Evolutionary conservation across 2,797 vertebrate species (phyloP), one percentile per base, ranked within the genome.

Genomic region (Hylomyscus alleni): DNA sequence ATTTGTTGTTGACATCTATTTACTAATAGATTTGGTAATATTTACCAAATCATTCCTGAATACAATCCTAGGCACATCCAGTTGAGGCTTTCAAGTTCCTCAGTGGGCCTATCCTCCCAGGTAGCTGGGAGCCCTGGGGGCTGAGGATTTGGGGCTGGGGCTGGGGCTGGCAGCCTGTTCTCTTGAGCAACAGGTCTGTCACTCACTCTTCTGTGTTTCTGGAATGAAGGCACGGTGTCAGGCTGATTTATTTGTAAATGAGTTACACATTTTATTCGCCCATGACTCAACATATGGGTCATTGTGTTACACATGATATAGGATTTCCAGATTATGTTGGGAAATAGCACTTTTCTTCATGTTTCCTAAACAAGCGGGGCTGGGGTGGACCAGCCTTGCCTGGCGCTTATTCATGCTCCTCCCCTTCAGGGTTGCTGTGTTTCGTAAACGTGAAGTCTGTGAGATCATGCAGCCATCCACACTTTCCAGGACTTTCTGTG

Each of bases 251-350:
- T 97, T 98, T 95, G 97, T 97, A 98, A 97, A 94, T 98, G 95
- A 98, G 96, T 97, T 96, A 96, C 97, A 91, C 97, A 97, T 98
- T 98, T 98, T 98, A 98, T 98, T 98, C 97, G 69, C 97, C 88
- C 92, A 40, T 97, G 98, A 99, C 98, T 98, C 98, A 98, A 92
- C 93, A 50, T 91, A 96, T 92, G 97, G 98, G 98, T 98, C 98
- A 98, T 89, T 93, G 96, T 94, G 93, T 98, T 97, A 98, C 98
- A 98, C 97, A 98, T 95, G 97, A 95, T n/a, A 40, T 95, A 98
- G 98, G 98, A 97, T 98, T 98, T 98, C 98, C 98, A 98, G 92
- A 98, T 98, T 95, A 93, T 97, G 96, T 98, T 98, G 98, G 98
- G 98, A 96, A 98, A 97, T 95, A 97, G 96, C 95, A 77, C 93